Evolutionary conservation across 2,113 vertebrate genomes (phyloP).

Genomic region (Delphinapterus leucas): DNA sequence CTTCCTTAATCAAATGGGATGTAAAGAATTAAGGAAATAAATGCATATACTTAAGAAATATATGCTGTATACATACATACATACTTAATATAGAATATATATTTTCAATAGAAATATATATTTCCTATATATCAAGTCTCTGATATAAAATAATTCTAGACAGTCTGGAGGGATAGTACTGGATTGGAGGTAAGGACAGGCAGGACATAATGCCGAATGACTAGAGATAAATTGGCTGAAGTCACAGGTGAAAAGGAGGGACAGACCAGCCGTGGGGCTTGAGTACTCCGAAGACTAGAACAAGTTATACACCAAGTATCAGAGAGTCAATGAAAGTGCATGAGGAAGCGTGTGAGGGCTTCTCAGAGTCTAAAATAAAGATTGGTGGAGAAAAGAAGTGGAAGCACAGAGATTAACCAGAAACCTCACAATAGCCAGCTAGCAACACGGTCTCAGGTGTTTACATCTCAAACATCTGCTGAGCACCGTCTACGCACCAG

Average conservation of each 20-base stretch:
- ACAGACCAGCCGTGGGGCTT: neutral
- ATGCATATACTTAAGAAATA: neutral
- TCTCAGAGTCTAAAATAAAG: neutral
- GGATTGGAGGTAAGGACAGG: neutral
- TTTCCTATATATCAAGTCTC: neutral
- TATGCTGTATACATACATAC: neutral
- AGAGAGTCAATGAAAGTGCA: neutral
- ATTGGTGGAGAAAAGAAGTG: rapidly evolving
- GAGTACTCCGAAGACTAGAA: neutral
- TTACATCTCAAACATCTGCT: neutral
- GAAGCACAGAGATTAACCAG: neutral
- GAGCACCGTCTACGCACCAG: neutral
- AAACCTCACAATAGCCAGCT: neutral
- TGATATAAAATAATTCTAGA: neutral
- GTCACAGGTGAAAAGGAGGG: neutral
- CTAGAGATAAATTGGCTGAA: neutral
- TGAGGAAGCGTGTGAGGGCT: neutral
- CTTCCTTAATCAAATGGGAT: neutral
- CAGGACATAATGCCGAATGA: neutral
- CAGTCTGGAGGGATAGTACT: neutral
- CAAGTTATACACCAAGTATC: rapidly evolving
- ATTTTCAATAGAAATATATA: neutral
- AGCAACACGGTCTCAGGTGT: neutral
- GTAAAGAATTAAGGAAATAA: neutral
- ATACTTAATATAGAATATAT: neutral